A percentile compares a stretch with the other conserved stretches of the same genome.
These are phyloP conservation scores for Garra rufa DNA, from an alignment of 2,113 vertebrate genomes.

Conservation along the genomic window DNA sequence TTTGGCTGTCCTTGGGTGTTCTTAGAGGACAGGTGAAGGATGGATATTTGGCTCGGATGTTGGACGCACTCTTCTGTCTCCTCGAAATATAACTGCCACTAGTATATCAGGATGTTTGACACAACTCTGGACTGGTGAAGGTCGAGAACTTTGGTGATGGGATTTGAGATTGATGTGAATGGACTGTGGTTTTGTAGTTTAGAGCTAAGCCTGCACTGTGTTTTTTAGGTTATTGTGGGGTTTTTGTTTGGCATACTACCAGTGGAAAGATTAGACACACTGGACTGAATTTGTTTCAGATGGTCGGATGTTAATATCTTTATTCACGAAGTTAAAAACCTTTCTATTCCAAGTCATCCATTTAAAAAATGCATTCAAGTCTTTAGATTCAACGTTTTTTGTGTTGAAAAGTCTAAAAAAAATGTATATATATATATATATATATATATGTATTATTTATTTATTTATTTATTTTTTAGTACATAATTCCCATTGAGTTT, in stretches of 20 bases:
- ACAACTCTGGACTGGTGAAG: slow-evolving; percentile 53
- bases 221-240: neutral
- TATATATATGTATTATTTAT: too few species aligned
- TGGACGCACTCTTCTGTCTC: slow-evolving; percentile 57
- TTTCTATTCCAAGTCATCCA: neutral
- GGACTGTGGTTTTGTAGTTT: neutral
- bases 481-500: too few species aligned
- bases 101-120: slow-evolving; percentile 51
- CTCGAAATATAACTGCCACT: slow-evolving; percentile 37
- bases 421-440: too few species aligned
- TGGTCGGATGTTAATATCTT: neutral
- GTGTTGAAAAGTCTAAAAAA: too few species aligned
- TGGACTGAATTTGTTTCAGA: neutral
- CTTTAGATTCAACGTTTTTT: neutral
- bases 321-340: too few species aligned
- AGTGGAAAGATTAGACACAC: neutral
- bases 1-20: slow-evolving; percentile 36
- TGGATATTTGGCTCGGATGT: slow-evolving; percentile 54
- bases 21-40: slow-evolving; percentile 24
- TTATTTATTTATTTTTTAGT: too few species aligned
- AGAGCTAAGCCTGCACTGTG: neutral
- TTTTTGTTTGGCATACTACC: neutral
- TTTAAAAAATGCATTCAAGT: neutral
- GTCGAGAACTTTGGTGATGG: slow-evolving; percentile 30
- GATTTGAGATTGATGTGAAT: neutral